phyloP scores from a whole-genome alignment of 2,797 vertebrate genomes.

The Neoniphon sammara region DNA sequence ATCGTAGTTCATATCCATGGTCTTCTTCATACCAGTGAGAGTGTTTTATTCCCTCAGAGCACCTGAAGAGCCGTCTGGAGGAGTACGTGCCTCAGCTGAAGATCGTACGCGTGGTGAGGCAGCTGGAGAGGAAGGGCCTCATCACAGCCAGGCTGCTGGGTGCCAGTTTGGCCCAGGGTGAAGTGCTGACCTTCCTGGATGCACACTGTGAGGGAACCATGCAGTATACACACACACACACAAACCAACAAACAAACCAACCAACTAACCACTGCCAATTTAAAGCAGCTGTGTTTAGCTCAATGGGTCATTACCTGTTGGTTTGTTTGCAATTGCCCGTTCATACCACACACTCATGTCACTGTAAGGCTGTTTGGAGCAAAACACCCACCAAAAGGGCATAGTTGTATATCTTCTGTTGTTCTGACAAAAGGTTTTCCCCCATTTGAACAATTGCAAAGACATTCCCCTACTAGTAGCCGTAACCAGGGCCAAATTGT shows the following conservation, averaged over 20 bases:
- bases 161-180: slow-evolving; percentile 89
- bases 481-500: no score
- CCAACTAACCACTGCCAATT: neutral
- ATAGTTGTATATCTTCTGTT: no score
- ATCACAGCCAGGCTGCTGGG: slow-evolving; percentile 94
- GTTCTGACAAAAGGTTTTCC: no score
- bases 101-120: slow-evolving; percentile 90
- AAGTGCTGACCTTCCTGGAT: slow-evolving; percentile 95
- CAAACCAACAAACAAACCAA: neutral
- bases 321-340: no score
- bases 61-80: slow-evolving; percentile 88
- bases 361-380: neutral
- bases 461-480: neutral
- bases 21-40: neutral
- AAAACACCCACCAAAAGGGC: neutral
- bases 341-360: neutral
- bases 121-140: slow-evolving; percentile 92
- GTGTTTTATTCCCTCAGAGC: slow-evolving; percentile 78
- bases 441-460: neutral
- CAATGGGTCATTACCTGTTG: neutral
- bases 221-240: neutral
- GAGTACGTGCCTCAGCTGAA: slow-evolving; percentile 86
- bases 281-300: slow-evolving; percentile 2
- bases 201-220: slow-evolving; percentile 90
- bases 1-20: neutral